Base-by-base conservation (phyloP, 1,140 invertebrate genomes). In the Musca vetustissima region DNA sequence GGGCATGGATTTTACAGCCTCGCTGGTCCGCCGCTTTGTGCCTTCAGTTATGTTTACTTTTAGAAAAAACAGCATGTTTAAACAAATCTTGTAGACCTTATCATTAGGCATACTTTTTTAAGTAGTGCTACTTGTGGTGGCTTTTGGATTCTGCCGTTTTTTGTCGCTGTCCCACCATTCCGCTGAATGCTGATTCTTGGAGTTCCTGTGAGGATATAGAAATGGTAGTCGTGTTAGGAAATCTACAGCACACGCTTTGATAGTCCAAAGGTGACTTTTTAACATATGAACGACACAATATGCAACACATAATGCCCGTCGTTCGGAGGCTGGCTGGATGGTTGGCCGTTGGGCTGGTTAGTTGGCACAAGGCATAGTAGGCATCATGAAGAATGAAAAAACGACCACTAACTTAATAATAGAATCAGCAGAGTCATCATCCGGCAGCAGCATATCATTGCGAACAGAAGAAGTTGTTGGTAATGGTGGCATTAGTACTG, bases 1-100 rank as follows among this genome's bases (percentile, higher is more conserved):
- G n/a, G n/a, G n/a, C n/a, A n/a, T n/a, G n/a, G 28, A 8, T 28
- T 28, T 28, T 28, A 28, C n/a, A 55, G 17, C 21, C 21, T 17
- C 2, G 49, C 21, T 7, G 3, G 52, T 55, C 8, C 4, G 52
- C 9, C 24, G 52, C 28, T 28, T 43, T 1, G 53, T 1, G 24
- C 24, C 11, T 32, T 2, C 36, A n/a, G 55, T n/a, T 43, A 13
- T 52, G 57, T 61, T 61, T 61, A 32, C 28, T 28, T 61, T 61
- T 61, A 61, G 36, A 19, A n/a, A n/a, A n/a, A n/a, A n/a, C n/a
- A 61, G 57, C 43, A 61, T 61, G 57, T 61, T 61, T 61, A 61
- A 61, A 61, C 57, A 61, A 61, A 61, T 61, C 57, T 61, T 61
- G 57, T 61, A 61, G 57, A 61, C 57, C 57, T 61, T 61, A 61